These are phyloP conservation scores for Baronia brevicornis DNA, from an alignment of 2,888 invertebrate species.

Conservation along the genomic window DNA sequence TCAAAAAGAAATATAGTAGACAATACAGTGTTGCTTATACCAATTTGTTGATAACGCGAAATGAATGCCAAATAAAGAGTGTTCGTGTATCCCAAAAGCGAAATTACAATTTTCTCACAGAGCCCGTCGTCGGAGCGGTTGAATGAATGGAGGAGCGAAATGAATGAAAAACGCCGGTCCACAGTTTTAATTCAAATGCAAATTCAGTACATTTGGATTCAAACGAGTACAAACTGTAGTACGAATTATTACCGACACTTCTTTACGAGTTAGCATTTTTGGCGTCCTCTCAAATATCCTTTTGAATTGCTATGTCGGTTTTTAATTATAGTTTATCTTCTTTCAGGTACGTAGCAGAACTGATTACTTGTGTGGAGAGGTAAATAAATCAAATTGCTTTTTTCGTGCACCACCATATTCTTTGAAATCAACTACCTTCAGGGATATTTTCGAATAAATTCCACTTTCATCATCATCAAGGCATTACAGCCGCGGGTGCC, in stretches of 20 bases:
- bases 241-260: slow-evolving; percentile 27
- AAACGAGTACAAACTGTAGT: slow-evolving; percentile 29
- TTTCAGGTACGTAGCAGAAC: no score
- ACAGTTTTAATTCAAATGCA: slow-evolving; percentile 51
- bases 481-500: no score
- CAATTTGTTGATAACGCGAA: background rate
- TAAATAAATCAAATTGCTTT: no score
- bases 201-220: slow-evolving; percentile 42
- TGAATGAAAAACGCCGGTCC: slow-evolving; percentile 19
- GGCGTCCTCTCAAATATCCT: no score
- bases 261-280: slow-evolving; percentile 5
- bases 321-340: no score
- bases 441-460: no score
- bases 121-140: slow-evolving; percentile 10
- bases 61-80: slow-evolving; percentile 7
- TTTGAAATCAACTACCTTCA: no score
- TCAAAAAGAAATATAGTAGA: background rate
- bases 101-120: slow-evolving; percentile 16
- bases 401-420: no score
- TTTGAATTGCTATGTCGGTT: no score
- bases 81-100: background rate
- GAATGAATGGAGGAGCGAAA: slow-evolving; percentile 13
- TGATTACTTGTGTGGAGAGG: no score
- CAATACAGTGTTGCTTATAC: slow-evolving; percentile 1
- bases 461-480: no score